Percentiles rank a stretch among this genome's conserved stretches.
Evolutionary conservation across 2,797 vertebrate genomes (phyloP).

Genomic region (Euphonia xanthogaster): DNA sequence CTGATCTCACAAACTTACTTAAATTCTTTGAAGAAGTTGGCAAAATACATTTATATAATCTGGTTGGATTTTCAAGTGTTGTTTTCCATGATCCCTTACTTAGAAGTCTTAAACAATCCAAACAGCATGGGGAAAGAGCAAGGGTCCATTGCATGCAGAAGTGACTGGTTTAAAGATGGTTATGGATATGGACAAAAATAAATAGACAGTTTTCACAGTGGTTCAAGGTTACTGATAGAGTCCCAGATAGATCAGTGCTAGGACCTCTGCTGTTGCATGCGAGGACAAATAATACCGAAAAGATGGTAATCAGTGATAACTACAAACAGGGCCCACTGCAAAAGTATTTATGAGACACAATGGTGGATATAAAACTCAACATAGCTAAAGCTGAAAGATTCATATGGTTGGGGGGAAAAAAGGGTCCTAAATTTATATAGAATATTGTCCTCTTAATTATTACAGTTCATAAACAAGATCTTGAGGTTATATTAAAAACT

Average conservation of each 20-base stretch:
- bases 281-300: neutral
- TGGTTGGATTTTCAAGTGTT: neutral
- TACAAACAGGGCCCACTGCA: neutral
- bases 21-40: neutral
- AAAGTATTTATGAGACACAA: neutral
- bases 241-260: neutral
- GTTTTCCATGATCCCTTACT: neutral
- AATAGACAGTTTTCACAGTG: neutral
- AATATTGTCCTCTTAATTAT: neutral
- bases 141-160: neutral
- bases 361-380: neutral
- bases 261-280: neutral
- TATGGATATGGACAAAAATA: neutral
- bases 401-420: accelerated
- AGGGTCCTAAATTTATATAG: neutral
- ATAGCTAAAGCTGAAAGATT: neutral
- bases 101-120: neutral
- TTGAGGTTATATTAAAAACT: neutral
- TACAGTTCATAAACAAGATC: neutral
- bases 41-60: neutral
- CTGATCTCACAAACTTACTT: neutral
- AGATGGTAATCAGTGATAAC: neutral
- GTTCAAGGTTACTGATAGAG: neutral
- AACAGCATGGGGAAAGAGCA: neutral
- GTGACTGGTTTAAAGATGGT: neutral